phyloP scores from a whole-genome alignment of 1,140 invertebrate species.

The Musca vetustissima region DNA sequence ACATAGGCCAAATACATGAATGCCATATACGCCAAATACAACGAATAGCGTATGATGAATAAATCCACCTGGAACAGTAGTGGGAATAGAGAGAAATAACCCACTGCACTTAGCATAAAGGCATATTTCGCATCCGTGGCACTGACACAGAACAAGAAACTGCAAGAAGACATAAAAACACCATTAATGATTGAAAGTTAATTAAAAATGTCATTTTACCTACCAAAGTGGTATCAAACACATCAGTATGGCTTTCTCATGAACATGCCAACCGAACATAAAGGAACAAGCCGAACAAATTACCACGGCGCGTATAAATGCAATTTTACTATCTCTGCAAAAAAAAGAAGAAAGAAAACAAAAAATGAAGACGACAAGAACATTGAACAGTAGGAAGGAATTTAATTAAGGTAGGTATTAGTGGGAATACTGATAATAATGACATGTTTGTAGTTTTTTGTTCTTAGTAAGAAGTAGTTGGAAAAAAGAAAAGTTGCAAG shows the following conservation, averaged over 20 bases:
- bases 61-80: conserved; percentile 76
- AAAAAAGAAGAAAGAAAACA: background rate
- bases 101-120: conserved; percentile 71
- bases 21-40: conserved; percentile 65
- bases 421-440: too few species aligned
- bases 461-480: too few species aligned
- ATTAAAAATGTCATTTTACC: conserved; percentile 36
- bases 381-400: too few species aligned
- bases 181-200: conserved; percentile 9
- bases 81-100: conserved; percentile 88
- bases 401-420: too few species aligned
- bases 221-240: conserved; percentile 86
- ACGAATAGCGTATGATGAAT: conserved; percentile 64
- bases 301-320: conserved; percentile 72
- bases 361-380: too few species aligned
- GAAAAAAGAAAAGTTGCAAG: too few species aligned
- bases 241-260: conserved; percentile 97
- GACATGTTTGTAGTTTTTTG: too few species aligned
- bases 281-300: conserved; percentile 89
- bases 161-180: conserved; percentile 45
- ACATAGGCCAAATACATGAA: conserved; percentile 41
- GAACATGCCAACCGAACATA: conserved; percentile 99
- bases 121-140: conserved; percentile 73
- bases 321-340: conserved; percentile 46
- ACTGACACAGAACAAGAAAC: conserved; percentile 70